Evolutionary conservation across 2,113 vertebrate species (phyloP).

Genomic region (Dryoscopus gambensis): DNA sequence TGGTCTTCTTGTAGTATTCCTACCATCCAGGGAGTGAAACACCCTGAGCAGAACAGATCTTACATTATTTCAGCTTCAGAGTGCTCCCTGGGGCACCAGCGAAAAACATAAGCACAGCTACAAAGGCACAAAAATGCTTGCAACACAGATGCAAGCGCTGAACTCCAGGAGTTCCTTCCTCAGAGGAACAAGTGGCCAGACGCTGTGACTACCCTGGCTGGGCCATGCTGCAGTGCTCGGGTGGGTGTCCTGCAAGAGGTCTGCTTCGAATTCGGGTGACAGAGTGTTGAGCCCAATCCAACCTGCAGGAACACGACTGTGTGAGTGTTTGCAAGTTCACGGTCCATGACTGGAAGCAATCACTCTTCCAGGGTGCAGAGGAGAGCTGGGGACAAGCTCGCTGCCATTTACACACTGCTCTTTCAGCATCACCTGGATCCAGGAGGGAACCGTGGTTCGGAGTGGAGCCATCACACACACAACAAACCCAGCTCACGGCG

Average conservation of each 20-base stretch:
- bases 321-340: not conserved
- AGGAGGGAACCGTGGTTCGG: rapidly evolving
- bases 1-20: constrained; percentile 39
- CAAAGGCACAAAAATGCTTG: constrained; percentile 13
- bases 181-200: not conserved
- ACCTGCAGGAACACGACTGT: not conserved
- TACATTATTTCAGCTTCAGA: constrained; percentile 63
- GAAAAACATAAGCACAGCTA: constrained; percentile 29
- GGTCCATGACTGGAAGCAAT: not conserved
- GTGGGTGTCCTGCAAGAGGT: not conserved
- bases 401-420: not conserved
- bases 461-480: not conserved
- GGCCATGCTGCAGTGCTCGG: rapidly evolving
- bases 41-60: constrained; percentile 62
- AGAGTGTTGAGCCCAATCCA: not conserved
- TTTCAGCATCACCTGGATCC: not conserved
- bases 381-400: not conserved
- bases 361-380: not conserved
- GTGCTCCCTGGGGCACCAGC: constrained; percentile 38
- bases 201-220: rapidly evolving
- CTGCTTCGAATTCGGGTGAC: rapidly evolving
- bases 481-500: rapidly evolving
- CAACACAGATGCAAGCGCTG: constrained; percentile 1
- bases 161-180: not conserved
- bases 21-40: constrained; percentile 49